These are phyloP conservation scores for Lepidocyrtinus sp. DNA, from an alignment of 2,888 invertebrate species.

Conservation along the genomic window DNA sequence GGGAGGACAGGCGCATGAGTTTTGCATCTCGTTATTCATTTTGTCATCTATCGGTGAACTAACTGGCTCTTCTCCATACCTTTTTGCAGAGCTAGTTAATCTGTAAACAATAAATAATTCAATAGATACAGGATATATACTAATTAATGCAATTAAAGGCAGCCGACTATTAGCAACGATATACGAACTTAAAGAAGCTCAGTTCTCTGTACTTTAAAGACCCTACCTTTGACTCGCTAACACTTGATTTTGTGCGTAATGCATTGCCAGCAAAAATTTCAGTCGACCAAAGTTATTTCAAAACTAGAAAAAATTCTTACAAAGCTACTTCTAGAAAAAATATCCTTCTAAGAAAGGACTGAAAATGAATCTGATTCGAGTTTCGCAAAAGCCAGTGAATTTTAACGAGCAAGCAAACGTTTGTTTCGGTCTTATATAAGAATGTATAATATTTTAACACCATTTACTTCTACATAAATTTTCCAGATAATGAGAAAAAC, in stretches of 20 bases:
- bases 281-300: neutral
- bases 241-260: neutral
- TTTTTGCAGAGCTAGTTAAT: constrained; percentile 44
- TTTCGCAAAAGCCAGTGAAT: neutral
- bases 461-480: neutral
- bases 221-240: neutral
- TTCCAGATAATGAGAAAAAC: neutral
- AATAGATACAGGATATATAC: neutral
- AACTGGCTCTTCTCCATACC: constrained; percentile 32
- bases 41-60: constrained; percentile 7
- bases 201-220: neutral
- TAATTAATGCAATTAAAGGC: neutral
- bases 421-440: neutral
- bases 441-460: neutral
- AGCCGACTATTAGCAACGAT: too few relatives aligned
- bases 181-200: neutral
- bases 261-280: neutral
- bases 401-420: neutral
- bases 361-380: neutral
- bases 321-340: neutral
- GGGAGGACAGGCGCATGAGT: constrained; percentile 38
- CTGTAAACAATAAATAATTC: constrained; percentile 18
- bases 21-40: neutral
- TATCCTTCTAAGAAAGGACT: neutral
- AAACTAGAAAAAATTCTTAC: neutral